Conservation (phyloP, 1,140 invertebrate species). For the Antheraea pernyi region DNA sequence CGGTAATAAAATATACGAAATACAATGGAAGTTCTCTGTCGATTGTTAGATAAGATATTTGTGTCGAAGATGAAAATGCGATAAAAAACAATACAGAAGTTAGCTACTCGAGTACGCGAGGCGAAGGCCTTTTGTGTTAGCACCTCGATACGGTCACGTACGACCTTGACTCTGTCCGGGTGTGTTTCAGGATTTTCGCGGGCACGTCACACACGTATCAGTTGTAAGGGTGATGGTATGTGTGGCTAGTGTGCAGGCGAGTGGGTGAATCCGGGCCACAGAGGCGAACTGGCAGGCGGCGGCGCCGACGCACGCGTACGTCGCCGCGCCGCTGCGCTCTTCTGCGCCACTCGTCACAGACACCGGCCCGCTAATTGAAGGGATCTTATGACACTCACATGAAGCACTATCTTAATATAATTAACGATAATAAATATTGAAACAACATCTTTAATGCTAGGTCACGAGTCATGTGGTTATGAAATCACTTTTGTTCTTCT, state of each 20-base stretch:
- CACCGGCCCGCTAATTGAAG: constrained; percentile 58
- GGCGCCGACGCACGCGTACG: constrained; percentile 19
- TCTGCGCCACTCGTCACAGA: constrained; percentile 32
- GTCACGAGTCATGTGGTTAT: constrained; percentile 4
- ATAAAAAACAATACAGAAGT: constrained; percentile 61
- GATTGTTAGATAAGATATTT: constrained; percentile 63
- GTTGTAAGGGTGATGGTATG: constrained; percentile 14
- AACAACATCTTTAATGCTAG: constrained; percentile 19
- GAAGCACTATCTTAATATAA: constrained; percentile 37
- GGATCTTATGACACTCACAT: constrained; percentile 48
- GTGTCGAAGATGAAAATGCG: constrained; percentile 53
- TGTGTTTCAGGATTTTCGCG: constrained; percentile 49
- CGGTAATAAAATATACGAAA: constrained; percentile 21
- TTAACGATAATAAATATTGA: constrained; percentile 36
- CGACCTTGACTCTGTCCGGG: constrained; percentile 50
- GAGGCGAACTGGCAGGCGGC: constrained; percentile 43
- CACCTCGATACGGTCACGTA: constrained; percentile 58
- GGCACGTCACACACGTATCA: constrained; percentile 33
- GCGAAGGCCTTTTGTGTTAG: constrained; percentile 55
- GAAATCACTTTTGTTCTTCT: too few species aligned
- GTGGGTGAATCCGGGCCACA: constrained; percentile 36
- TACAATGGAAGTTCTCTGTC: constrained; percentile 35
- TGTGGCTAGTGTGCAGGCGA: constrained; percentile 32
- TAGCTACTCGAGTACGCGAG: constrained; percentile 53
- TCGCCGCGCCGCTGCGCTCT: constrained; percentile 30